Percentiles rank a stretch among this genome's conserved stretches.
Evolutionary conservation across 2,888 invertebrate species (phyloP).

Genomic region (Subacronicta megacephala): DNA sequence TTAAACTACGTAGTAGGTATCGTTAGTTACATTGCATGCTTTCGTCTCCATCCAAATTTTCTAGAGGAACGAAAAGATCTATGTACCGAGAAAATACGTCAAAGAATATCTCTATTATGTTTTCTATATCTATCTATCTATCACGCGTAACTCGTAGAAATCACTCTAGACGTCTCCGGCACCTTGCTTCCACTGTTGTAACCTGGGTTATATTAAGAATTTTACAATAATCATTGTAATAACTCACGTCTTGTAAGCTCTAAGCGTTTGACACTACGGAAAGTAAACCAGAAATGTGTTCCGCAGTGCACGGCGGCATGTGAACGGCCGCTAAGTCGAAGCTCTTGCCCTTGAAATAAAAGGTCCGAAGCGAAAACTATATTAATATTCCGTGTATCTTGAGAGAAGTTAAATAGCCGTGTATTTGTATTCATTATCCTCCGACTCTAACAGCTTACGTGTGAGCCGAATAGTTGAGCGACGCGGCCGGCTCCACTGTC

Average conservation of each 20-base stretch:
- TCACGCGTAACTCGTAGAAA: too few relatives aligned
- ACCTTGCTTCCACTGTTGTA: too few relatives aligned
- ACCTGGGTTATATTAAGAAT: too few relatives aligned
- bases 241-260: not conserved
- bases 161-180: too few relatives aligned
- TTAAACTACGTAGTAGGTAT: too few relatives aligned
- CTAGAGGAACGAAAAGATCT: too few relatives aligned
- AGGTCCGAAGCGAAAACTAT: conserved; percentile 70
- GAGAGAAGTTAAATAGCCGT: conserved; percentile 84
- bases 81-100: too few relatives aligned
- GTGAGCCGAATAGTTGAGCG: conserved; percentile 76
- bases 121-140: too few relatives aligned
- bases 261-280: conserved; percentile 1
- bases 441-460: conserved; percentile 74
- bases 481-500: conserved; percentile 42
- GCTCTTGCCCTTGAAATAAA: conserved; percentile 75
- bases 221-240: not conserved
- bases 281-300: conserved; percentile 3
- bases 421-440: conserved; percentile 86
- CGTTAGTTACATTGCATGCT: too few relatives aligned
- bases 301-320: conserved; percentile 49
- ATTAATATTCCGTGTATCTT: conserved; percentile 80
- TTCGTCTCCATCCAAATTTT: too few relatives aligned
- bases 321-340: conserved; percentile 58
- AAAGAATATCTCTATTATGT: too few relatives aligned